Base-by-base conservation (phyloP, 2,113 vertebrate species). In the Ciconia stormi region DNA sequence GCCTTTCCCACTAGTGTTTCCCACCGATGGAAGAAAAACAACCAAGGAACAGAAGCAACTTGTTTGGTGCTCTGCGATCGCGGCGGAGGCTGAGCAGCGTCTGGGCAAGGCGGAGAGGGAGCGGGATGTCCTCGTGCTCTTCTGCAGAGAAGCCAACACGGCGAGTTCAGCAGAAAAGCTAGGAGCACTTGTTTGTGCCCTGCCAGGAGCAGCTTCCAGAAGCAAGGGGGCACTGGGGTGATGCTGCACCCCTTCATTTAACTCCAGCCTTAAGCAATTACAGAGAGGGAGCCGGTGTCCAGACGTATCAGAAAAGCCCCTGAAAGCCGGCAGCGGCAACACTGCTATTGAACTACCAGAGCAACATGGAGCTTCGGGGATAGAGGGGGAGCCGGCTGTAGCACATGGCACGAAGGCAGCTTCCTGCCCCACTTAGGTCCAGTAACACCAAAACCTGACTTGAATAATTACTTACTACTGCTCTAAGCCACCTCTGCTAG, bases 11-110 rank as follows among this genome's bases (percentile, higher is more conserved):
- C 36, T 7, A 26, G 38, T 3, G 12, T 8, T 62, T 65, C 62
- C 67, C 32, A 34, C 3, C 1, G 4, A 52, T 0, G 6, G 67
- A 4, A 5, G 8, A 13, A 36, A 29, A 22, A 36, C 53, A 36
- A 70, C 23, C 26, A 34, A 25, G 2, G 36, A 53, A 5, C 61
- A 72, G 59, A 65, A 92, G 67, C n/a, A 26, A 81, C 29, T 58
- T 49, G 55, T 32, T 32, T 21, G 0, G 2, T 7, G 38, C 58
- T 84, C 63, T 3, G 5, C 1, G 3, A 32, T 27, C 11, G 83
- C 13, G 3, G 34, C 32, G 4, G 73, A 71, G 81, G 89, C 74
- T 70, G 36, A 87, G 88, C 72, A 62, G 95, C 61, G 10, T 32
- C 77, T 22, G 81, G 80, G 30, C 46, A 20, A 18, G 0, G 19